Conservation (phyloP, 2,888 invertebrate genomes). For the Chymomyza fuscimana region DNA sequence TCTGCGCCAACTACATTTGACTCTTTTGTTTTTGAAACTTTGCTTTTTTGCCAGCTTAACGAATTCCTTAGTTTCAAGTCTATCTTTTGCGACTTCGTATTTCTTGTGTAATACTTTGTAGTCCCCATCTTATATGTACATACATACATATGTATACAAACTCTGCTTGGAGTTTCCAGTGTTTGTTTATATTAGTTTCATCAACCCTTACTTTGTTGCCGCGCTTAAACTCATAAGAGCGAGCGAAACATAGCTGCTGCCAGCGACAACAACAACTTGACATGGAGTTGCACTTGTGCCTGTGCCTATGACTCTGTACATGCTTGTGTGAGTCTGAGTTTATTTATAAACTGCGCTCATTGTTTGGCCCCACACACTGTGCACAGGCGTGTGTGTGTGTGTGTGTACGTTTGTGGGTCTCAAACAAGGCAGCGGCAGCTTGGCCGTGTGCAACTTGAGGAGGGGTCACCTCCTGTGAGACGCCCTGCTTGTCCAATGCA, state of each 20-base stretch:
- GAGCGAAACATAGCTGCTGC: conserved; percentile 4
- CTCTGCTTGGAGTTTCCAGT: background rate
- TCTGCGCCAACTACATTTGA: background rate
- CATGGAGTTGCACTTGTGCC: conserved; percentile 9
- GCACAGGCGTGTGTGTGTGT: conserved; percentile 3
- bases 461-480: conserved; percentile 32
- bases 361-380: conserved; percentile 43
- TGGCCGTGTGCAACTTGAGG: background rate
- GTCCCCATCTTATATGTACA: background rate
- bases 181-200: conserved; percentile 2
- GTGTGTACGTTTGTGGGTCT: conserved; percentile 14
- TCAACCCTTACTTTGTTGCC: conserved; percentile 50
- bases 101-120: background rate
- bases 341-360: conserved; percentile 63
- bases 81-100: background rate
- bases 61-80: background rate
- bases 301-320: conserved; percentile 4
- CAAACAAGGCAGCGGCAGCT: background rate
- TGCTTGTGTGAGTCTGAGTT: conserved; percentile 38
- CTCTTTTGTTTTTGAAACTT: background rate
- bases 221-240: conserved; percentile 27
- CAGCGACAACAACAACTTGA: conserved; percentile 17
- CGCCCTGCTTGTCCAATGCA: conserved; percentile 8
- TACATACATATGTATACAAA: too few relatives aligned
- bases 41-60: background rate